Evolutionary conservation across 2,888 invertebrate genomes (phyloP).

Genomic region (Drosophila rellima): DNA sequence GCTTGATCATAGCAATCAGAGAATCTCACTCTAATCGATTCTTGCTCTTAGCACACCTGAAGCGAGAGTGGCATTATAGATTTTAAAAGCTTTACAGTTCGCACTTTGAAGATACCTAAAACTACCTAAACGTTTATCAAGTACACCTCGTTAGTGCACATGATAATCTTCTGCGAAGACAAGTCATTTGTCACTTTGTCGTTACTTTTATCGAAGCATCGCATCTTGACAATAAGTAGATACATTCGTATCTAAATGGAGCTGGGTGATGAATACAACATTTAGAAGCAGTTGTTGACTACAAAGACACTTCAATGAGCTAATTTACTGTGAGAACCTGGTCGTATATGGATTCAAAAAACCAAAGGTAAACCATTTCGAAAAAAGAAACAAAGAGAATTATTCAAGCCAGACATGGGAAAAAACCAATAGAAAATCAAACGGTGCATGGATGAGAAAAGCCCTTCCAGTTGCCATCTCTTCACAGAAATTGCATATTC

Average conservation of each 20-base stretch:
- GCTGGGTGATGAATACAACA: slow-evolving; percentile 24
- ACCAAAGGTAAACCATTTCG: background rate
- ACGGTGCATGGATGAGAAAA: background rate
- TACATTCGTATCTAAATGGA: slow-evolving; percentile 24
- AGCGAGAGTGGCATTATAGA: no score
- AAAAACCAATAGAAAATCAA: background rate
- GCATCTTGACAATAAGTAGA: slow-evolving; percentile 25
- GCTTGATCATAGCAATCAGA: no score
- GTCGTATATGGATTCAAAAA: background rate
- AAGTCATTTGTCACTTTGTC: slow-evolving; percentile 44
- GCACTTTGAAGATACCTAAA: no score
- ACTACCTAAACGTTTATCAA: slow-evolving; percentile 4
- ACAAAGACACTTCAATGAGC: slow-evolving; percentile 17
- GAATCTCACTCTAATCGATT: no score
- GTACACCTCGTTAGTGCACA: slow-evolving; percentile 23
- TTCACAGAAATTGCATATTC: slow-evolving; percentile 22
- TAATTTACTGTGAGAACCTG: slow-evolving; percentile 34
- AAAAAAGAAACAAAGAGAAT: slow-evolving; percentile 1
- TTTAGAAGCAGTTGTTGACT: background rate
- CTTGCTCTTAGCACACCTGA: no score
- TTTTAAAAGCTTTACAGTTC: no score
- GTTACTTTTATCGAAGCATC: slow-evolving; percentile 30
- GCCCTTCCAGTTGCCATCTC: background rate
- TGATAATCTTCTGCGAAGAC: slow-evolving; percentile 18
- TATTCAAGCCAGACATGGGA: background rate